Evolutionary conservation across 2,797 vertebrate genomes (phyloP).

Genomic region (Brachyalestes nurse): DNA sequence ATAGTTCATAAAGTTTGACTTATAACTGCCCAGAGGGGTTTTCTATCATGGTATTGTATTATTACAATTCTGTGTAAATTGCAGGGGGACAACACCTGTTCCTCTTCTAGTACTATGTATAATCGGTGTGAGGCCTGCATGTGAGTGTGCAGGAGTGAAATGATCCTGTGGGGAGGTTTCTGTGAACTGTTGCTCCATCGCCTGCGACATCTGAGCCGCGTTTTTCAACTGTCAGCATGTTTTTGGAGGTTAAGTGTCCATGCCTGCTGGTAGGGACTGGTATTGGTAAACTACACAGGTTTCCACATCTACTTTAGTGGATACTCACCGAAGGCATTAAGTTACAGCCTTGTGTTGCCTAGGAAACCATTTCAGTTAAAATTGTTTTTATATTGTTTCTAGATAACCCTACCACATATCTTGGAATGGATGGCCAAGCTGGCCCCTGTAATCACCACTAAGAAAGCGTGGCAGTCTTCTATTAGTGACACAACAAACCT

Average conservation of each 20-base stretch:
- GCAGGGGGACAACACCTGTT: neutral
- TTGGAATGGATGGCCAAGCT: neutral
- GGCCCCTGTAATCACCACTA: neutral
- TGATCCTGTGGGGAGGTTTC: slow-evolving; percentile 32
- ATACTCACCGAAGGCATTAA: neutral
- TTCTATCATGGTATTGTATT: neutral
- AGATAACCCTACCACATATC: neutral
- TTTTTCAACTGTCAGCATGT: slow-evolving; percentile 55
- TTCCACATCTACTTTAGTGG: too few relatives aligned
- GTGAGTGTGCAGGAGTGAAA: neutral
- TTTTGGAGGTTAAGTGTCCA: slow-evolving; percentile 20
- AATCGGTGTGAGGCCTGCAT: neutral
- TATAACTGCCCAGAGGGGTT: neutral
- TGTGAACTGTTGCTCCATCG: slow-evolving; percentile 56
- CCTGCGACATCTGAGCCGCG: slow-evolving; percentile 61
- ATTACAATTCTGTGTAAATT: neutral
- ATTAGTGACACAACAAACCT: neutral
- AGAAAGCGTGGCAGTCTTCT: neutral
- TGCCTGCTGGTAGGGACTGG: neutral
- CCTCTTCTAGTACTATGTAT: too few relatives aligned
- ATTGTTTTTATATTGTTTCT: neutral
- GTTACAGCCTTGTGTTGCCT: neutral
- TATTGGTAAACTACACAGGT: neutral
- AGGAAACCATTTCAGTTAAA: neutral
- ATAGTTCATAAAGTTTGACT: neutral